Base-by-base conservation (phyloP, 2,797 vertebrate species). In the Sebastes diploproa region DNA sequence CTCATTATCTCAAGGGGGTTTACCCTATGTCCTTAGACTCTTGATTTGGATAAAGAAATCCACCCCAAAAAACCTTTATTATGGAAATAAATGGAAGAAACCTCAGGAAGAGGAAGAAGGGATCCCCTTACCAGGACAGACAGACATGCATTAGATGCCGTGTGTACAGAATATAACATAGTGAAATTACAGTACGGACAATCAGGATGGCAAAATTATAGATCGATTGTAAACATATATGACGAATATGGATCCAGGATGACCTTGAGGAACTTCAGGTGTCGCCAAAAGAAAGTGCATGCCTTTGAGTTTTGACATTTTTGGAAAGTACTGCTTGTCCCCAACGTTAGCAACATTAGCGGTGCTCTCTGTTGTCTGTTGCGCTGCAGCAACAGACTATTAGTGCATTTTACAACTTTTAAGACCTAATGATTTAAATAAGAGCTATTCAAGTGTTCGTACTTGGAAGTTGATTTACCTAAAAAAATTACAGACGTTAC, bases 21-120 rank as follows among this genome's bases (percentile, higher is more conserved):
- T 18, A 46, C 42, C 16, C 42, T 7, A 18, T 18, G 42, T 18
- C 16, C 16, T 46, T 18, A 46, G 42, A 46, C 42, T 1, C 6
- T 18, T 46, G 16, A 46, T 46, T 46, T 46, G 42, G 42, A 46
- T 46, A 18, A 46, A 46, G 16, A 46, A 46, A 46, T 46, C 16
- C 1, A 0, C 6, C 16, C 42, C 1, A 46, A 46, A 46, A 46
- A 3, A 0, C 3, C 42, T 46, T 46, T 46, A 46, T 46, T 30
- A 22, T 8, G 16, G 27, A 55, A 32, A 68, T 34, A 6, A 20
- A 55, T 42, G 36, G 7, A 25, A 42, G 20, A 27, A 36, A 65
- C 42, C 38, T 18, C 0, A 18, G 42, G 6, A 46, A 46, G 42
- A 46, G 42, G 16, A 46, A 25, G 16, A 46, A 46, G 5, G 2